A percentile compares a stretch with the other conserved stretches of the same genome.
Conservation (phyloP, 2,888 invertebrate genomes). For the Ashinkailepas kermadecensis region DNA sequence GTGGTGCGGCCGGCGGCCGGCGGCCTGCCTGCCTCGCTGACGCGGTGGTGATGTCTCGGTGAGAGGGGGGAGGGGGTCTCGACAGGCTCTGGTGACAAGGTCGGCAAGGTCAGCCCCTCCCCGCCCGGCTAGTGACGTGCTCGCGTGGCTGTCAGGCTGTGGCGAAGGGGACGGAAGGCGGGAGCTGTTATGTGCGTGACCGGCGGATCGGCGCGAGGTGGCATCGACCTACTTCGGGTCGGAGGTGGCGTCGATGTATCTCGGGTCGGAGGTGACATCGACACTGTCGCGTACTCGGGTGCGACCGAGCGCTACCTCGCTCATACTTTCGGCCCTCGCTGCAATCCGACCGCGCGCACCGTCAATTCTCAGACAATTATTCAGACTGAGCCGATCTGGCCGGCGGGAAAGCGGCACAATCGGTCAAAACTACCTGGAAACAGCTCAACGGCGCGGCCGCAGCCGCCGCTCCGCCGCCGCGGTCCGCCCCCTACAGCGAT, state of each 20-base stretch:
- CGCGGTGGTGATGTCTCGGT: neutral
- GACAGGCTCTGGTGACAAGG: neutral
- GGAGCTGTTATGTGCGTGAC: too few species aligned
- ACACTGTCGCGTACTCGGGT: too few species aligned
- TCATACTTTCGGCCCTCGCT: too few species aligned
- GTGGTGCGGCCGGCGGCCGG: neutral
- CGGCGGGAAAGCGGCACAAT: neutral
- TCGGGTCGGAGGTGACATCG: too few species aligned
- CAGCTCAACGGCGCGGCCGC: too few species aligned
- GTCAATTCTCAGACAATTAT: conserved; percentile 9
- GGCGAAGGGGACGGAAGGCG: too few species aligned
- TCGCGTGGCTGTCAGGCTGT: neutral
- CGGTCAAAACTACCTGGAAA: neutral
- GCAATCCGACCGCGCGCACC: neutral
- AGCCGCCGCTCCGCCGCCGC: too few species aligned
- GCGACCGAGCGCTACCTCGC: too few species aligned
- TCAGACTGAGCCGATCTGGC: neutral
- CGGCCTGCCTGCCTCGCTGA: neutral
- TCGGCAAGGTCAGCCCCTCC: neutral
- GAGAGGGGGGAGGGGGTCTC: neutral
- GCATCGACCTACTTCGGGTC: too few species aligned
- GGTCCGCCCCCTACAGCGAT: too few species aligned
- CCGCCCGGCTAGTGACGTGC: neutral
- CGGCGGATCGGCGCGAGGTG: too few species aligned
- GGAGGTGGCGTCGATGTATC: too few species aligned